Evolutionary conservation across 2,797 vertebrate genomes (phyloP).

Genomic region (Rhinoraja longicauda): DNA sequence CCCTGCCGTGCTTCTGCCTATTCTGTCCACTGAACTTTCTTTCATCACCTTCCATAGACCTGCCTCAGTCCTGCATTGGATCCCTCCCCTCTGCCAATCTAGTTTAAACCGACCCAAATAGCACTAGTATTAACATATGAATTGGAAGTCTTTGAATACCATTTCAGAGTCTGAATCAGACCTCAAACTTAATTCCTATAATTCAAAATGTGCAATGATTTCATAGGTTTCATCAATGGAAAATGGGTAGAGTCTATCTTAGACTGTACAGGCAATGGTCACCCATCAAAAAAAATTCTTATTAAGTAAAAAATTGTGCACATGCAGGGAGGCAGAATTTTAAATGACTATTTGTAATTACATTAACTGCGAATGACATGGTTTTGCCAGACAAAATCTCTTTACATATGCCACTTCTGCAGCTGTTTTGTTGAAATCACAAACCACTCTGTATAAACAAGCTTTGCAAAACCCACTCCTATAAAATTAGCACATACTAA

Average conservation of each 20-base stretch:
- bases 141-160: background rate
- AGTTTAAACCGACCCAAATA: too few species aligned
- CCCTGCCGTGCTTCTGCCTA: too few species aligned
- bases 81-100: too few species aligned
- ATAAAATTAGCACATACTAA: slow-evolving; percentile 26
- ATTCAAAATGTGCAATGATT: slow-evolving; percentile 9
- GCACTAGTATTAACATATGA: too few species aligned
- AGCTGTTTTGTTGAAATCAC: slow-evolving; percentile 23
- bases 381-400: slow-evolving; percentile 12
- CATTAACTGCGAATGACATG: slow-evolving; percentile 14
- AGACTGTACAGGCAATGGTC: too few species aligned
- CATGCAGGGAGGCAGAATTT: background rate
- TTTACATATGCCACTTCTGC: background rate
- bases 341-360: background rate
- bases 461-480: background rate
- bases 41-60: too few species aligned
- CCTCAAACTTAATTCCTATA: background rate
- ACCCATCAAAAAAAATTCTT: background rate
- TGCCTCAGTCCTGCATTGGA: too few species aligned
- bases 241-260: background rate
- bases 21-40: too few species aligned
- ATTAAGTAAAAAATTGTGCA: background rate
- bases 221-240: background rate
- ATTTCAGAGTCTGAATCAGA: background rate
- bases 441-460: background rate